Conservation (phyloP, 2,113 vertebrate genomes). For the Paralichthys olivaceus region DNA sequence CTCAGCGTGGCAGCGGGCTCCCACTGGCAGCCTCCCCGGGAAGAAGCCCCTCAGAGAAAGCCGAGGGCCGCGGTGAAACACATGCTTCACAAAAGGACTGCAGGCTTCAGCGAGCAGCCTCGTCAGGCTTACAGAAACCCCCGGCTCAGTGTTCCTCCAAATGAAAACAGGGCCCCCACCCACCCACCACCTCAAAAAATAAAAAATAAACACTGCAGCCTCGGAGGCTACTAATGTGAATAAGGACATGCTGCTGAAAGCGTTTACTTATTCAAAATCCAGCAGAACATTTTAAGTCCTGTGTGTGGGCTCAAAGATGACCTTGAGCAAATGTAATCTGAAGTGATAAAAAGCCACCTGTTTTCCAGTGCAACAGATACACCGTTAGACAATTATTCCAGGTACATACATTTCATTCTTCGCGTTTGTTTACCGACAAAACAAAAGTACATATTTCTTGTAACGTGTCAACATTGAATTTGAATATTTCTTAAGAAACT, state of each 20-base stretch:
- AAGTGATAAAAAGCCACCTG: constrained; percentile 56
- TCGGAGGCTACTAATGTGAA: constrained; percentile 62
- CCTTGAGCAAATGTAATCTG: constrained; percentile 61
- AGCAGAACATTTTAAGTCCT: constrained; percentile 62
- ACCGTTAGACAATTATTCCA: constrained; percentile 54
- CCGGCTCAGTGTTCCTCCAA: constrained; percentile 52
- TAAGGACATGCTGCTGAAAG: constrained; percentile 62
- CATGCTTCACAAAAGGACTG: constrained; percentile 78
- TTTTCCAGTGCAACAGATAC: constrained; percentile 53
- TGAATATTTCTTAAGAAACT: constrained; percentile 52
- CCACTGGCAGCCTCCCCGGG: constrained; percentile 77
- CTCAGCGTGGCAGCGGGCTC: constrained; percentile 75
- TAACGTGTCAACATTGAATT: constrained; percentile 31
- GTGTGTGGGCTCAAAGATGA: constrained; percentile 53
- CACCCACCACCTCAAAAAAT: background rate
- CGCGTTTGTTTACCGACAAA: constrained; percentile 50
- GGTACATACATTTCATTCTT: constrained; percentile 23
- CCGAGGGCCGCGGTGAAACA: constrained; percentile 78
- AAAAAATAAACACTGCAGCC: constrained; percentile 49
- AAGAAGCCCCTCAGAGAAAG: constrained; percentile 77
- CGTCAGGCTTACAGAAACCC: constrained; percentile 64
- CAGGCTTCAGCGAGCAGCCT: constrained; percentile 79
- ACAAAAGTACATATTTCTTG: constrained; percentile 22
- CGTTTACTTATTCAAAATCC: constrained; percentile 62
- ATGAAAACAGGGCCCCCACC: constrained; percentile 37